Base-by-base conservation (phyloP, 2,797 vertebrate genomes). In the Lepilemur ruficaudatus region DNA sequence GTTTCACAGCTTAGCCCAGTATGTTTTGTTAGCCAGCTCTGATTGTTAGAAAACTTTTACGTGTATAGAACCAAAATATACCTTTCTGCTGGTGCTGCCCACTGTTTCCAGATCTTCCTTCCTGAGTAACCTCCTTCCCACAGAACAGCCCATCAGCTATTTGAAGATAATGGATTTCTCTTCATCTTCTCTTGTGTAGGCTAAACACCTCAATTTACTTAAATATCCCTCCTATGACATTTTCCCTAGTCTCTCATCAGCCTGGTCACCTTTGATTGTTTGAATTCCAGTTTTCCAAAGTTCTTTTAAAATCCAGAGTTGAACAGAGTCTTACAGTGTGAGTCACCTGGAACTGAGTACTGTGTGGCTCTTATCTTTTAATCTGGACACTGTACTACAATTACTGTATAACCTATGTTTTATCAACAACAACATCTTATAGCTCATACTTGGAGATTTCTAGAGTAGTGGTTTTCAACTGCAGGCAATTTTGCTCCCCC, bases 231-330 rank as follows among this genome's bases (percentile, higher is more conserved):
- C 32, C 85, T 79, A 73, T 2, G 35, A 89, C 67, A 90, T 84
- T 75, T 81, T 43, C 35, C n/a, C 12, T 32, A 59, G 20, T 69
- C 69, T 78, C 50, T 85, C n/a, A 52, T 87, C 57, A 86, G 52
- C 55, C n/a, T 85, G 41, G 46, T 92, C 67, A 85, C 88, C 73
- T 95, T 95, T 86, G 65, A 87, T 61, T 94, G 7, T 89, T 87
- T 73, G 43, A 87, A 91, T 95, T 96, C 69, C 38, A 91, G 46
- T 93, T 94, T 97, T 94, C 92, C 43, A 38, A 87, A 84, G 92
- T 91, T 61, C 57, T 96, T 94, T 96, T 94, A 93, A 94, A 93
- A 97, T 93, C 90, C 50, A 46, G n/a, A 93, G 67, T 95, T 75
- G 67, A 93, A 46, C n/a, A 55, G 41, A 50, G 0, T 90, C 59